Evolutionary conservation across 2,797 vertebrate species (phyloP), one percentile per base, ranked within the genome.

Genomic region (Brachyrhaphis roseni): DNA sequence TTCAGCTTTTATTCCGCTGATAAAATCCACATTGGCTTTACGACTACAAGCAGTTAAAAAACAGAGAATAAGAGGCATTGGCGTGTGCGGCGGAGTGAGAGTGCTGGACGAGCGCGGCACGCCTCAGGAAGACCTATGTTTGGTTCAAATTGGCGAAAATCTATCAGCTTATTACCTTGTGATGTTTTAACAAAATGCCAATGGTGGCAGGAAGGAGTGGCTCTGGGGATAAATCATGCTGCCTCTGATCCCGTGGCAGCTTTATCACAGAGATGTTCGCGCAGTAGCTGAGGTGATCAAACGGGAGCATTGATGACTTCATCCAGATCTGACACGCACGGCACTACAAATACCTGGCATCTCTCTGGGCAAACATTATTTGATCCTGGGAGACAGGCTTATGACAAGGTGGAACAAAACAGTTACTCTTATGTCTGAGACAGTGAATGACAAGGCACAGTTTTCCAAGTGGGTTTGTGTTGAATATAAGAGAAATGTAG

Each of bases 11-110:
- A 89, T 90, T 92, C 75, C 72, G 78, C 86, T 92, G 90, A 92
- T 93, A 95, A 96, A 95, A 94, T 86, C 89, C 90, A 93, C 91
- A 75, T 77, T 66, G 79, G 89, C 83, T 88, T 94, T 94, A 94
- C 76, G 85, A 93, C 89, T 84, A 90, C 87, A 91, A 84, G 82
- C 84, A 80, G 91, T 92, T 91, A 93, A 94, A 90, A 72, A 91
- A 91, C 72, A 87, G 90, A 87, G 89, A 91, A 86, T 88, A 88
- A 91, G 85, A 88, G 87, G 80, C 87, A 73, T 28, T 53, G 8
- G 70, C 79, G 79, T 84, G 71, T 83, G 86, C 57, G 79, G 79
- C 53, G 51, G 73, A 73, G 43, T 72, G 28, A 85, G 72, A 86
- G 83, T 43, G 72, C 79, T 77, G 81, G 89, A 86, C 79, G 8